A percentile compares a stretch with the other conserved stretches of the same genome.
Evolutionary conservation across 2,797 vertebrate genomes (phyloP).

Genomic region (Anabas testudineus): DNA sequence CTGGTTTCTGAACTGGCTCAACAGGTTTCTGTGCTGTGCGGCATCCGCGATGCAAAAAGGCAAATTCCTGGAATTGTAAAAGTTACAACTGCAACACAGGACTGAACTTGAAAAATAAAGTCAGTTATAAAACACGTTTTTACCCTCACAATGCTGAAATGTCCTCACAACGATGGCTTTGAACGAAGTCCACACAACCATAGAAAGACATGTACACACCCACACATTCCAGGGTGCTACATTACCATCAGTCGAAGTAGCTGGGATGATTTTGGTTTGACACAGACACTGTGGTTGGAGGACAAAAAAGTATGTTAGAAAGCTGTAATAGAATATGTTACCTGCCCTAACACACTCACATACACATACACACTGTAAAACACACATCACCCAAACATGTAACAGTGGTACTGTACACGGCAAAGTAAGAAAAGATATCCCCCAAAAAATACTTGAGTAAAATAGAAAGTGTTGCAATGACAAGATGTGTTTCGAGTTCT

Average conservation of each 20-base stretch:
- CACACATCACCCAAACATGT: neutral
- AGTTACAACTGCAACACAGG: conserved; percentile 24
- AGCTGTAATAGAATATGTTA: conserved; percentile 25
- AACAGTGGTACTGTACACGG: neutral
- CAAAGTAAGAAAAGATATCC: conserved; percentile 6
- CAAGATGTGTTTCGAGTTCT: no score
- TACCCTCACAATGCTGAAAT: no score
- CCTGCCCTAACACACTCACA: conserved; percentile 20
- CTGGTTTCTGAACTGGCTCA: neutral
- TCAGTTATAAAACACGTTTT: conserved; percentile 11
- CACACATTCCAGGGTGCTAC: conserved; percentile 33
- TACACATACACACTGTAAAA: conserved; percentile 17
- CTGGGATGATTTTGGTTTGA: conserved; percentile 41
- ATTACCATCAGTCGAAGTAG: conserved; percentile 23
- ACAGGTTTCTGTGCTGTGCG: neutral
- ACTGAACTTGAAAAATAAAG: conserved; percentile 34
- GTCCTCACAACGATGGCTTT: no score
- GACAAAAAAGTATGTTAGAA: conserved; percentile 15
- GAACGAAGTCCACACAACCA: no score
- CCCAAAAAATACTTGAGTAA: conserved; percentile 6
- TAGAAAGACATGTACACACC: neutral
- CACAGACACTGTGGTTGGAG: conserved; percentile 19
- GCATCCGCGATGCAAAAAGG: neutral
- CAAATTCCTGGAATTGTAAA: conserved; percentile 19
- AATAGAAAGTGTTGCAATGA: no score